Base-by-base conservation (phyloP, 1,140 invertebrate species). In the Euwallacea similis region DNA sequence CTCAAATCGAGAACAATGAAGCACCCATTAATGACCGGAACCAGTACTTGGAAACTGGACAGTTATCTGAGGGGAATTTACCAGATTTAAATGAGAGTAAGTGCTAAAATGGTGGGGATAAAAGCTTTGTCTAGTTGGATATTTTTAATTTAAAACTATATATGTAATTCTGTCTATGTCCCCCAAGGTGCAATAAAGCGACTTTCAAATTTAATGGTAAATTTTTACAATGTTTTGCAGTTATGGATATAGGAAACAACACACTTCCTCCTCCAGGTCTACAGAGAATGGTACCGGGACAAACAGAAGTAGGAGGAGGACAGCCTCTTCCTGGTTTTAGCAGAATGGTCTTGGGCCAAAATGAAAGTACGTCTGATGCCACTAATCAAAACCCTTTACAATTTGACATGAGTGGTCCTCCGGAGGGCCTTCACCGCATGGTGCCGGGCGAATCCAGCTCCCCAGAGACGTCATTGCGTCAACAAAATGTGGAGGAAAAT, bases 1-100 rank as follows among this genome's bases (percentile, higher is more conserved):
- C 75, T 80, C 83, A 60, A 13, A 75, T 76, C 13, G 86, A 87
- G 60, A 88, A 88, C 76, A 82, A 85, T 70, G 86, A 88, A 81
- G 87, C 86, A 6, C 86, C 88, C 0, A 86, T 85, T 68, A 88
- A 87, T 80, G 88, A 90, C 76, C 82, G 89, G 69, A 89, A 90
- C 76, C 87, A 90, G 77, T 91, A 90, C 80, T 79, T 91, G 66
- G 89, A 90, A 81, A 91, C 89, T 7, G 89, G 88, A 8, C 89
- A 90, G 74, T 79, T 91, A 13, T 88, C 87, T 2, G 86, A 87
- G 75, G 83, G 83, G 4, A 84, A 85, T 76, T 85, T 81, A 70
- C 10, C 78, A 11, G 83, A 84, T 56, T 66, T 50, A 11, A 66
- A 44, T 64, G 67, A 69, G 66, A 42, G 67, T 73, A 21, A 64